Evolutionary conservation across 2,888 invertebrate species (phyloP).

Genomic region (Leptura quadrifasciata): DNA sequence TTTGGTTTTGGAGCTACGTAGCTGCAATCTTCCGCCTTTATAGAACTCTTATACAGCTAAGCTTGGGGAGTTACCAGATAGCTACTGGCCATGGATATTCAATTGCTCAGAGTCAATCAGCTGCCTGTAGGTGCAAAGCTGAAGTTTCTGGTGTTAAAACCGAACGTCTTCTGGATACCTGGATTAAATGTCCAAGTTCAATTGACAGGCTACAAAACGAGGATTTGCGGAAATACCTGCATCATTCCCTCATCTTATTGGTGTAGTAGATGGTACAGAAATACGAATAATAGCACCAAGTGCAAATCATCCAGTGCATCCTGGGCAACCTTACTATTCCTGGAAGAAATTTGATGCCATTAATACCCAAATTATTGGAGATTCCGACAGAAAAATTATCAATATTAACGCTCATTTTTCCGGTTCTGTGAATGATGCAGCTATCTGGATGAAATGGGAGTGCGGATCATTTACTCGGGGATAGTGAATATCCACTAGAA

Average conservation of each 20-base stretch:
- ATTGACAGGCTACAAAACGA: background rate
- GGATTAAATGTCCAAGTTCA: conserved; percentile 6
- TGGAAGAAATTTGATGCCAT: conserved; percentile 43
- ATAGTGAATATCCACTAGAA: conserved; percentile 18
- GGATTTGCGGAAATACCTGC: background rate
- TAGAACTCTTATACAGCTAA: too few relatives aligned
- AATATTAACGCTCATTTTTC: conserved; percentile 21
- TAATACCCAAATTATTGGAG: conserved; percentile 38
- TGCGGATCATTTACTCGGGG: background rate
- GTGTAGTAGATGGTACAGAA: too few relatives aligned
- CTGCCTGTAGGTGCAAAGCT: too few relatives aligned
- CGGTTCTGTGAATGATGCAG: conserved; percentile 27
- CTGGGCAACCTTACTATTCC: conserved; percentile 40
- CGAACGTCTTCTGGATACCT: background rate
- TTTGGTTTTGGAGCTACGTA: too few relatives aligned
- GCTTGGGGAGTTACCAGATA: too few relatives aligned
- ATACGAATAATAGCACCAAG: too few relatives aligned
- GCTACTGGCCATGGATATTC: too few relatives aligned
- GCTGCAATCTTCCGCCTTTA: too few relatives aligned
- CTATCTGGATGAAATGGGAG: conserved; percentile 21
- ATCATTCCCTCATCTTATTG: conserved; percentile 26
- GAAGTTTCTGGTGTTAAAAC: too few relatives aligned
- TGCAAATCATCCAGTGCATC: too few relatives aligned
- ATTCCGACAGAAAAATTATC: too few relatives aligned
- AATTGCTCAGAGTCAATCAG: too few relatives aligned